Evolutionary conservation across 2,888 invertebrate genomes (phyloP).

Genomic region (Antheraea assamensis): DNA sequence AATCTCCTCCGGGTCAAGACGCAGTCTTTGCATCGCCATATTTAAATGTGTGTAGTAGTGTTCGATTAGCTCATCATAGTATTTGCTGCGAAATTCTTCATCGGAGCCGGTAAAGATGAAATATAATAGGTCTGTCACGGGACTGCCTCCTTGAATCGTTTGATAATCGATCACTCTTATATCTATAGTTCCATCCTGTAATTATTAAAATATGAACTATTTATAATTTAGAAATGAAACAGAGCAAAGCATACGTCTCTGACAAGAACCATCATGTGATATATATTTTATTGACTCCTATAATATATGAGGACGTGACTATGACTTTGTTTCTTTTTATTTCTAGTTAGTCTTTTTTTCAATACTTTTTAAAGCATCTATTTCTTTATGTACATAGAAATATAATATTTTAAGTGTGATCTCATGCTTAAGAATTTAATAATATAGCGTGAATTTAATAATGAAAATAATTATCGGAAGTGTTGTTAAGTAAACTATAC

Average conservation of each 20-base stretch:
- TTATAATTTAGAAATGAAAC: too few relatives aligned
- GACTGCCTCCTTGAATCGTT: slow-evolving; percentile 52
- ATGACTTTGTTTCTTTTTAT: too few relatives aligned
- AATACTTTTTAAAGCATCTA: too few relatives aligned
- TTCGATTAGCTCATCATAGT: slow-evolving; percentile 37
- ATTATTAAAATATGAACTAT: slow-evolving; percentile 1
- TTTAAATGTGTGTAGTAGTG: slow-evolving; percentile 42
- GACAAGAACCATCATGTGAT: too few relatives aligned
- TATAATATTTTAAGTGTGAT: too few relatives aligned
- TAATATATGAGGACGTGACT: too few relatives aligned
- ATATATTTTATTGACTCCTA: too few relatives aligned
- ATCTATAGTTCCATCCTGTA: slow-evolving; percentile 25
- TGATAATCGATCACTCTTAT: slow-evolving; percentile 29
- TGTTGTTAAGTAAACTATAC: neutral
- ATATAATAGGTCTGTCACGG: slow-evolving; percentile 57
- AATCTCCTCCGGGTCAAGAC: slow-evolving; percentile 40
- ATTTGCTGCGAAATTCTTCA: slow-evolving; percentile 48
- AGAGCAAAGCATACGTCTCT: too few relatives aligned
- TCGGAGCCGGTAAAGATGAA: slow-evolving; percentile 61
- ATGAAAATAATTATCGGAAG: neutral
- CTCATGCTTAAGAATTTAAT: too few relatives aligned
- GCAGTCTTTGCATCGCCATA: slow-evolving; percentile 41
- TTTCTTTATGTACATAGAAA: too few relatives aligned
- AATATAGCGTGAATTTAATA: too few relatives aligned
- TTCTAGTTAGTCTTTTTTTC: too few relatives aligned